A percentile compares a stretch with the other conserved stretches of the same genome.
Evolutionary conservation across 2,113 vertebrate genomes (phyloP).

Genomic region (Periophthalmus modestus): DNA sequence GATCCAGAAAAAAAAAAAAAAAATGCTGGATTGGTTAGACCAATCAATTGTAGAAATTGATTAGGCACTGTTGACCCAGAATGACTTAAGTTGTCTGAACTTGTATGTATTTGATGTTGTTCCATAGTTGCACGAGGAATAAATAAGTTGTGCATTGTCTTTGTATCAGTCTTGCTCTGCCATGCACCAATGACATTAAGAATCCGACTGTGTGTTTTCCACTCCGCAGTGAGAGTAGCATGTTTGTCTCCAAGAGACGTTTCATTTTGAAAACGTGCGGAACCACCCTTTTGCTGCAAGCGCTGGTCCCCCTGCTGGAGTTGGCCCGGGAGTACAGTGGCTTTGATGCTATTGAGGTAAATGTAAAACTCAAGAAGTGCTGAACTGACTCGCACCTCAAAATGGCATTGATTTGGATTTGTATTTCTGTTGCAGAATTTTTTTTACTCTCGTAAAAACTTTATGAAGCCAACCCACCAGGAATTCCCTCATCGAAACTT

Average conservation of each 20-base stretch:
- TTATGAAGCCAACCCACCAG: conserved; percentile 99
- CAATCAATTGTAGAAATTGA: neutral
- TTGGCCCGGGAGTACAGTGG: conserved; percentile 97
- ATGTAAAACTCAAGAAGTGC: neutral
- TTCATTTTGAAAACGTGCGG: conserved; percentile 99
- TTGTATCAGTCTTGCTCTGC: conserved; percentile 1
- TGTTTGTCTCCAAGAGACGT: conserved; percentile 99
- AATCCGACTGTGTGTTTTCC: neutral
- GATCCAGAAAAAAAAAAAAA: too few relatives aligned
- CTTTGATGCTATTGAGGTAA: conserved; percentile 95
- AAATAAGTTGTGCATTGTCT: neutral
- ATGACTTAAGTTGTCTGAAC: neutral
- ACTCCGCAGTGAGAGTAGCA: conserved; percentile 98
- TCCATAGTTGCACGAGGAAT: neutral
- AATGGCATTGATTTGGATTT: neutral
- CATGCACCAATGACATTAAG: conserved; percentile 35
- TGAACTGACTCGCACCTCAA: neutral
- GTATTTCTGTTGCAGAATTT: conserved; percentile 83
- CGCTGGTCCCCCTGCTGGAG: conserved; percentile 99
- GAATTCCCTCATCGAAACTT: conserved; percentile 99
- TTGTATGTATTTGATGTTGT: neutral
- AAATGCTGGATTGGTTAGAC: too few relatives aligned
- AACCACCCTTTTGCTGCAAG: conserved; percentile 99
- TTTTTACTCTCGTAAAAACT: conserved; percentile 99
- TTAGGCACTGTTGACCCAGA: neutral